A percentile compares a stretch with the other conserved stretches of the same genome.
phyloP scores from a whole-genome alignment of 2,888 invertebrate species.

The Oconnorella tubifera region DNA sequence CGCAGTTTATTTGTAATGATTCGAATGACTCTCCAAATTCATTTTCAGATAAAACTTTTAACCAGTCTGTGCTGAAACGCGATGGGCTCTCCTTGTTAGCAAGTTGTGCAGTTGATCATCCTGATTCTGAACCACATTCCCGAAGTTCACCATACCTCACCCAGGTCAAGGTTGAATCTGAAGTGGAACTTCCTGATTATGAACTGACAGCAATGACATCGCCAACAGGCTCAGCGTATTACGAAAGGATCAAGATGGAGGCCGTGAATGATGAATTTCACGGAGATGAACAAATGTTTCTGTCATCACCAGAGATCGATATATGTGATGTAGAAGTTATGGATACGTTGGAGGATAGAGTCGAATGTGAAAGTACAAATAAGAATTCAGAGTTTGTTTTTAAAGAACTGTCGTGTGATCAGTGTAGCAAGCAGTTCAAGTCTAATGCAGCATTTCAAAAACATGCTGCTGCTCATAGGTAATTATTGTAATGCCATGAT shows the following conservation, averaged over 20 bases:
- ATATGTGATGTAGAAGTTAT: neutral
- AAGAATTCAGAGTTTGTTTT: neutral
- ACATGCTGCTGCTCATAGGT: neutral
- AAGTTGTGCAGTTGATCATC: neutral
- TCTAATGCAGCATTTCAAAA: neutral
- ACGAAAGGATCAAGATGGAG: neutral
- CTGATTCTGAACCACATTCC: neutral
- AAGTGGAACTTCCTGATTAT: constrained; percentile 4
- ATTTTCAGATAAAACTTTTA: no score
- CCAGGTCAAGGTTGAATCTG: neutral
- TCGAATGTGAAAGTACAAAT: neutral
- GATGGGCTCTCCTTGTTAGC: constrained; percentile 2
- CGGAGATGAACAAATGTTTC: neutral
- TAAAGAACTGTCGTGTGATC: no score
- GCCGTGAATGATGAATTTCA: neutral
- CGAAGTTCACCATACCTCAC: neutral
- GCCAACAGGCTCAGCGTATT: neutral
- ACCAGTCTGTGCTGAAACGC: neutral
- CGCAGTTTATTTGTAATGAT: no score
- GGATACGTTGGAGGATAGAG: neutral
- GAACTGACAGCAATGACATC: constrained; percentile 3
- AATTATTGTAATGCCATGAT: no score
- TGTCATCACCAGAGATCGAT: neutral
- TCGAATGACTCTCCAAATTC: no score
- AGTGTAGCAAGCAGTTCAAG: neutral